These are phyloP conservation scores for Chlorocebus sabaeus DNA, from an alignment of 2,113 vertebrate genomes.

Conservation along the genomic window DNA sequence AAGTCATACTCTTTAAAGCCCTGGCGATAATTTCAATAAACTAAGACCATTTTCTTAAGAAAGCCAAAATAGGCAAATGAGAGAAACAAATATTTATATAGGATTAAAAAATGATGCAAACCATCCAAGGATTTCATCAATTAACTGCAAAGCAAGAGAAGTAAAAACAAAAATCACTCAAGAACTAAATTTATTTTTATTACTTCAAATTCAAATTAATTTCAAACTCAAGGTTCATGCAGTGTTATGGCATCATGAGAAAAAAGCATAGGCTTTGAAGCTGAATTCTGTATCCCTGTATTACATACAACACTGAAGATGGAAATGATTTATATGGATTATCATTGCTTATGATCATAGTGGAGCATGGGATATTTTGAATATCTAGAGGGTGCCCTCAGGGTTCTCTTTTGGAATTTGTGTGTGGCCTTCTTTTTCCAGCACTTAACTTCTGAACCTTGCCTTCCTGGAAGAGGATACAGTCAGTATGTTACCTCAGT, in stretches of 20 bases:
- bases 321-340: neutral
- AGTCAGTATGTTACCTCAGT: neutral
- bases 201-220: neutral
- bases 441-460: neutral
- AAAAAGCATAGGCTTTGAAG: neutral
- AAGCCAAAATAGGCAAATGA: neutral
- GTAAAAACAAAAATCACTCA: neutral
- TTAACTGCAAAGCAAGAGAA: neutral
- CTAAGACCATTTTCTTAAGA: neutral
- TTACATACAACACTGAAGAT: neutral
- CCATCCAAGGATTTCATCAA: neutral
- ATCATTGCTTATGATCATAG: neutral
- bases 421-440: neutral
- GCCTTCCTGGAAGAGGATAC: neutral
- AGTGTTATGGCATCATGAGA: neutral
- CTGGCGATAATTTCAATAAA: neutral
- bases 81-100: neutral
- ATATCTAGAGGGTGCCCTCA: neutral
- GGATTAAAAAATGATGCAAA: neutral
- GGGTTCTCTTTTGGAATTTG: neutral
- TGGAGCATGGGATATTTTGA: neutral
- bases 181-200: neutral
- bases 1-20: neutral
- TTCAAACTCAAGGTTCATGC: neutral
- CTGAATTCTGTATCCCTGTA: neutral